phyloP scores from a whole-genome alignment of 2,797 vertebrate species.

The Sebastes elongatus region DNA sequence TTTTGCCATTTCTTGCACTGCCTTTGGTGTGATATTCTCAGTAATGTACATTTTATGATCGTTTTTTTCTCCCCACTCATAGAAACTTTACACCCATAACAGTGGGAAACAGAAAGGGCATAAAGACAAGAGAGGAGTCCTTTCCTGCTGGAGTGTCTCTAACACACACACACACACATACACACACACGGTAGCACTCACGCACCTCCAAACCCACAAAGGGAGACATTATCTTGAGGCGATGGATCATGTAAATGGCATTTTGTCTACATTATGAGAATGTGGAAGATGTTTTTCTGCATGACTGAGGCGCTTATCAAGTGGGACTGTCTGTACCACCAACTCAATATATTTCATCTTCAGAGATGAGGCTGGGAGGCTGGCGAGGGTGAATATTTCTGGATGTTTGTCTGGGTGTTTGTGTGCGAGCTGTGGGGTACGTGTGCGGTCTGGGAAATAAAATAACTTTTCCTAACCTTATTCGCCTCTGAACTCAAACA shows the following conservation, averaged over 20 bases:
- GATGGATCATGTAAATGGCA: conserved; percentile 81
- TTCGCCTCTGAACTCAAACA: conserved; percentile 26
- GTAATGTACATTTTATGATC: conserved; percentile 43
- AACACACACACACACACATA: conserved; percentile 1
- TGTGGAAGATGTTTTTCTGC: conserved; percentile 79
- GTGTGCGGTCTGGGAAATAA: conserved; percentile 32
- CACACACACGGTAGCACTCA: not conserved
- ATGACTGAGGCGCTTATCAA: conserved; percentile 78
- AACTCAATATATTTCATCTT: conserved; percentile 77
- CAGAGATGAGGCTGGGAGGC: conserved; percentile 56
- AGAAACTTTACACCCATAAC: conserved; percentile 38
- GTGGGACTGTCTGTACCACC: conserved; percentile 74
- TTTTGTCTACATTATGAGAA: conserved; percentile 80
- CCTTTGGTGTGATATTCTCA: conserved; percentile 27
- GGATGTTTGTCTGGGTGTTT: conserved; percentile 43
- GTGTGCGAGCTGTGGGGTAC: conserved; percentile 34
- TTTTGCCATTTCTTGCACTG: conserved; percentile 1
- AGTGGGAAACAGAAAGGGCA: conserved; percentile 43
- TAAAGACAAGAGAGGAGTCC: conserved; percentile 39
- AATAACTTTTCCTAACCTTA: conserved; percentile 26
- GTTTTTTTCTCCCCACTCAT: conserved; percentile 5
- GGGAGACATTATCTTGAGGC: conserved; percentile 77
- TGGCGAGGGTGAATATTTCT: conserved; percentile 48
- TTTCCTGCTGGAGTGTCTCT: conserved; percentile 27
- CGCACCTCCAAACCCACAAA: conserved; percentile 56